Base-by-base conservation (phyloP, 2,797 vertebrate species). In the Sebastolobus alascanus region DNA sequence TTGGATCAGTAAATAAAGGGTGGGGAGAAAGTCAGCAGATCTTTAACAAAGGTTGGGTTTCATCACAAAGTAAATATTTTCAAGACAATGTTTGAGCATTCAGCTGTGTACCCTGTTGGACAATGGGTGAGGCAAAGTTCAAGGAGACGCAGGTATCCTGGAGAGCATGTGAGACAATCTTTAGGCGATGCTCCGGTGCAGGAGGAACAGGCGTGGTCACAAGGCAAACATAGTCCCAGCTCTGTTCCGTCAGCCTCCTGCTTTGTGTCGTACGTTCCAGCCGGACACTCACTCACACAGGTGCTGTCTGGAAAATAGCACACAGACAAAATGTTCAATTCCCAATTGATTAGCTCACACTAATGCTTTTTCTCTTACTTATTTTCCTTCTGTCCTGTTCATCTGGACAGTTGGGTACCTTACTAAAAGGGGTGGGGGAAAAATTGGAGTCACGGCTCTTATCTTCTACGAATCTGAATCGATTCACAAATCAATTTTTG, bases 61-160 rank as follows among this genome's bases (percentile, higher is more conserved):
- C 12, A 73, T 12, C 13, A 38, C 20, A 29, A 68, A 60, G 59
- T 22, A 77, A 84, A 74, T 20, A 77, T 10, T n/a, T 38, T 8
- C 0, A 1, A 9, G 10, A 3, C 7, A 25, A 8, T 37, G 12
- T 50, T 1, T 3, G 5, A 20, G 43, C 22, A 5, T 37, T n/a
- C 4, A 4, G 1, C 3, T 25, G 35, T 68, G 3, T 86, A 96
- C 96, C 95, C 95, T 1, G 94, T 92, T 8, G 96, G 96, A 86
- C 96, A 97, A 72, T 96, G 94, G 12, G 86, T 88, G 67, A 96
- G 90, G 18, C 96, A 96, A 59, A 96, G 94, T 22, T 95, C 91
- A 69, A 95, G 93, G 29, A 96, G 90, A 52, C 58, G 94, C 68
- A 96, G 90, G 84, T 94, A 93, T 68, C 94, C 95, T 4, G 87